Conservation (phyloP, 2,113 vertebrate genomes). For the Phalacrocorax pelagicus region DNA sequence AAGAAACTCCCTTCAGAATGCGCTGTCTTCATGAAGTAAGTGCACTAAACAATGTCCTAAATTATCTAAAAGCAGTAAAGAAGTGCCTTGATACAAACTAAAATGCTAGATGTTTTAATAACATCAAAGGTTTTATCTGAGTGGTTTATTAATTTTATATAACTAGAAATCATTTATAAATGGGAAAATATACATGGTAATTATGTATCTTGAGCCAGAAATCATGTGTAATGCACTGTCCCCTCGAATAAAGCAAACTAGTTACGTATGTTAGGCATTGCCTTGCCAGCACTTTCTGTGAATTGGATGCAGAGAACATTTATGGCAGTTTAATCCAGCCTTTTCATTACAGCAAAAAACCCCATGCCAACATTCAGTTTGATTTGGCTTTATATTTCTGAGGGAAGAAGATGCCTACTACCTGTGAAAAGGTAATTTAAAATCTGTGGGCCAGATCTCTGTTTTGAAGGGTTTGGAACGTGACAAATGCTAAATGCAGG, state of each 20-base stretch:
- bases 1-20: neutral
- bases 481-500: neutral
- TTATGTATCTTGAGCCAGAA: neutral
- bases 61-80: neutral
- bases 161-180: neutral
- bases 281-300: neutral
- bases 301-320: neutral
- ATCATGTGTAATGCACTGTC: neutral
- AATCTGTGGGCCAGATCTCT: neutral
- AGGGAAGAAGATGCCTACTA: neutral
- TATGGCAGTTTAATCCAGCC: neutral
- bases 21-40: neutral
- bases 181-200: neutral
- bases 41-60: neutral
- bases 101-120: neutral
- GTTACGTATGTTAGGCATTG: neutral
- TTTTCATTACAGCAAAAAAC: neutral
- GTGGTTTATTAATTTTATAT: neutral
- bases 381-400: neutral
- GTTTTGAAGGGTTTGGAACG: neutral
- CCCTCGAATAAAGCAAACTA: neutral
- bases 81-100: neutral
- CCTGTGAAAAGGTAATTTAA: neutral
- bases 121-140: neutral
- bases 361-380: neutral